Base-by-base conservation (phyloP, 2,888 invertebrate genomes). In the Dicyrtoma fusca region DNA sequence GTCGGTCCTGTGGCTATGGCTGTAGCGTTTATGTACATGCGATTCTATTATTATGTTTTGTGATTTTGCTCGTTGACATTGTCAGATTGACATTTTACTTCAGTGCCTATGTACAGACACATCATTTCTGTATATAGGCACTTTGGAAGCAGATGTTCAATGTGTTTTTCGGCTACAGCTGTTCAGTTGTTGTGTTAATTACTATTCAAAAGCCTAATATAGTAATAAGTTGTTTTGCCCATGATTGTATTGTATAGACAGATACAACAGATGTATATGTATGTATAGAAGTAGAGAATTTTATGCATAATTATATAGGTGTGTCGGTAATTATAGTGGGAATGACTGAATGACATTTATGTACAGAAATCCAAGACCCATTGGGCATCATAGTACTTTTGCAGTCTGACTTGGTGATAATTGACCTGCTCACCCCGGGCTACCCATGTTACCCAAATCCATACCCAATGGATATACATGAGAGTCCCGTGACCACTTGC, bases 371-470 rank as follows among this genome's bases (percentile, higher is more conserved):
- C 84, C 97, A 97, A 86, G 97, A 98, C 84, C 98, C 99, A 68
- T 96, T 94, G 85, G 97, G 96, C 83, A 94, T 99, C 84, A 95
- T 97, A 82, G 98, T 98, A 81, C 89, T 99, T 75, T 90, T 99
- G 81, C 95, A 96, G 86, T 95, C 95, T 87, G 98, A 99, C 87
- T 88, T 99, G 84, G 97, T 99, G 84, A 92, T 98, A 82, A 94
- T 99, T 84, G 99, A 99, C 87, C 89, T 99, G 83, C 91, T 91
- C 83, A 91, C 94, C 64, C 89, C 92, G 74, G 97, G 97, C 83
- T 99, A 97, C 87, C 98, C 98, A 25, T 96, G 97, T 86, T 95
- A 97, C 87, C 97, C 98, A 86, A 97, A 97, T 87, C 99, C 98
- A 57, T 68, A 68, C 53, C 68, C 68, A 26, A 68, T 68, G 69